phyloP scores from a whole-genome alignment of 1,140 invertebrate species.

The Caenorhabditis brenneri region DNA sequence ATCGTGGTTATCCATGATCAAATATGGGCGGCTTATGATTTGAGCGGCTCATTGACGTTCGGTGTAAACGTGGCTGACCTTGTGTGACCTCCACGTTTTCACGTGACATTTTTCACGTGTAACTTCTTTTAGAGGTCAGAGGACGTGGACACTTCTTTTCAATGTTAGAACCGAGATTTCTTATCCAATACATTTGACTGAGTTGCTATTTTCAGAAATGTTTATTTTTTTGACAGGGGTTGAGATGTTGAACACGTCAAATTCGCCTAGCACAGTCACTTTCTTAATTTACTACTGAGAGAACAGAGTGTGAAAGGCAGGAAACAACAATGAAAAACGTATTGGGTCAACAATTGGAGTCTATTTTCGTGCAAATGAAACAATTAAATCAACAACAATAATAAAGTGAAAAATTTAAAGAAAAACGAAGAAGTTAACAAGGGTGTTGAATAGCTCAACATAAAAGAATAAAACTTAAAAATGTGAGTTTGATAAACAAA shows the following conservation, averaged over 20 bases:
- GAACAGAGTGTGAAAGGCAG: neutral
- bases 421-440: neutral
- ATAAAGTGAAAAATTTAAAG: neutral
- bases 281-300: too few species aligned
- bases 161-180: too few species aligned
- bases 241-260: neutral
- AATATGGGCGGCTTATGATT: neutral
- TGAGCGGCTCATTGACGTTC: neutral
- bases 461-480: neutral
- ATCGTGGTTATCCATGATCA: neutral
- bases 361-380: neutral
- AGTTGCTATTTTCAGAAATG: neutral
- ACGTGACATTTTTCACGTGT: neutral
- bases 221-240: neutral
- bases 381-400: slow-evolving; percentile 16
- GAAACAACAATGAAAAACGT: slow-evolving; percentile 27
- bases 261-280: slow-evolving; percentile 2
- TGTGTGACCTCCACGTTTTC: slow-evolving; percentile 11
- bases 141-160: too few species aligned
- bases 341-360: slow-evolving; percentile 6
- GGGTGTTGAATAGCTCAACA: neutral
- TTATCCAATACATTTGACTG: too few species aligned
- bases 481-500: neutral
- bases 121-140: neutral
- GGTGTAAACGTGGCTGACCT: neutral